Evolutionary conservation across 2,888 invertebrate genomes (phyloP).

Genomic region (Drosophila emarginata): DNA sequence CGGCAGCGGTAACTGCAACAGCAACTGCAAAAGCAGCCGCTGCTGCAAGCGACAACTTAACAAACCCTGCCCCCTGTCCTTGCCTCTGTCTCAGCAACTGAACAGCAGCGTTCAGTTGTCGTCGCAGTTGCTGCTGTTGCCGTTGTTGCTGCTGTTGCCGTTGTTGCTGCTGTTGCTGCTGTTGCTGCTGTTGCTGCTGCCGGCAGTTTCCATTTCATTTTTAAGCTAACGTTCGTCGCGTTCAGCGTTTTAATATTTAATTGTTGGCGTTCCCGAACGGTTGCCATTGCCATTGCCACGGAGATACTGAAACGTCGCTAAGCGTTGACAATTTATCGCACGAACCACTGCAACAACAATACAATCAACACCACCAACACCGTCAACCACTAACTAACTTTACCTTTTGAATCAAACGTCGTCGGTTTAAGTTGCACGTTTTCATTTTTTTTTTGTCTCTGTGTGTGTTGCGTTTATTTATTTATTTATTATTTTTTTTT

Average conservation of each 20-base stretch:
- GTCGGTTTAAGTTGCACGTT: background rate
- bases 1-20: constrained; percentile 21
- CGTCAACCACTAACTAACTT: background rate
- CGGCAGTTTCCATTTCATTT: constrained; percentile 80
- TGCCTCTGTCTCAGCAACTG: constrained; percentile 17
- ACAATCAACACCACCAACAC: background rate
- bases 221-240: constrained; percentile 78
- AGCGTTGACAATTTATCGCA: constrained; percentile 13
- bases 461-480: background rate
- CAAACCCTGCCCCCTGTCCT: constrained; percentile 20
- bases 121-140: constrained; percentile 12
- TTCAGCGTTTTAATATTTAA: constrained; percentile 78
- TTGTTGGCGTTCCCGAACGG: constrained; percentile 79
- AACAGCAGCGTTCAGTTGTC: background rate
- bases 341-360: background rate
- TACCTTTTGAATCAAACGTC: background rate
- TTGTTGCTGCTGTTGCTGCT: constrained; percentile 10
- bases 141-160: constrained; percentile 8
- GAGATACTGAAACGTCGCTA: constrained; percentile 21
- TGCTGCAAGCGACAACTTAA: constrained; percentile 34
- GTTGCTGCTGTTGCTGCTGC: constrained; percentile 23
- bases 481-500: background rate
- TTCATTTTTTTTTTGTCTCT: constrained; percentile 21
- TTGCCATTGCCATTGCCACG: constrained; percentile 44
- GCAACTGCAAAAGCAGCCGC: constrained; percentile 16